These are phyloP conservation scores for Sturmia bella DNA, from an alignment of 2,888 invertebrate species.

Conservation along the genomic window DNA sequence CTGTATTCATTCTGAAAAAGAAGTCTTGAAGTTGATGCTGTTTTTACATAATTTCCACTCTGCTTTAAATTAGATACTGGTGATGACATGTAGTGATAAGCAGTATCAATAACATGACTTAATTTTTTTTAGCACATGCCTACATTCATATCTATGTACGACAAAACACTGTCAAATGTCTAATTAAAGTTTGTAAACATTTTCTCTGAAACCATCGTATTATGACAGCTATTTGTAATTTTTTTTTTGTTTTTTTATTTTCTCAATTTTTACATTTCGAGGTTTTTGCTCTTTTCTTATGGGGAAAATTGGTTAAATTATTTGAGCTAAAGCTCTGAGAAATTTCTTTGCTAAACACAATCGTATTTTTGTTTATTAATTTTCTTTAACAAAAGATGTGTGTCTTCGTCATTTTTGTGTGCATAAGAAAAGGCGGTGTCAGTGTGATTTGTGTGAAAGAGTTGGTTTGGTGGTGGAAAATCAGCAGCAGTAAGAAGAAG, in stretches of 20 bases:
- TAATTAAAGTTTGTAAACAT: too few species aligned
- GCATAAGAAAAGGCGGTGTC: slow-evolving; percentile 64
- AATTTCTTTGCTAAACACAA: background rate
- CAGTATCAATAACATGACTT: too few species aligned
- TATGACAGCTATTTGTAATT: too few species aligned
- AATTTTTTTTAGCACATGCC: too few species aligned
- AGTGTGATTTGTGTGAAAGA: slow-evolving; percentile 35
- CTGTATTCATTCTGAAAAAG: slow-evolving; percentile 25
- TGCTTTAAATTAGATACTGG: too few species aligned
- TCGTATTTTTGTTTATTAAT: slow-evolving; percentile 8
- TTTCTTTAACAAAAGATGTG: slow-evolving; percentile 1
- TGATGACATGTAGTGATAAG: too few species aligned
- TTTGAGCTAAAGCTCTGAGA: slow-evolving; percentile 18
- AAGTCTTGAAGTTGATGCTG: slow-evolving; percentile 3
- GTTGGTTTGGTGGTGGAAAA: slow-evolving; percentile 48
- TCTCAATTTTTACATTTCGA: background rate
- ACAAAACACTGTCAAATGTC: too few species aligned
- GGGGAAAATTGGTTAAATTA: background rate
- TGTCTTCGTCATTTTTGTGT: slow-evolving; percentile 31
- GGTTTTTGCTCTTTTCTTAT: background rate
- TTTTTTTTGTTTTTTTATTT: too few species aligned
- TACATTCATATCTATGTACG: background rate
- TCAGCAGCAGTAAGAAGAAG: slow-evolving; percentile 48
- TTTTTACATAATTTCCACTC: too few species aligned
- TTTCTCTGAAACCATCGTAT: too few species aligned